Conservation (phyloP, 2,888 invertebrate genomes). For the Athrips mouffetella region DNA sequence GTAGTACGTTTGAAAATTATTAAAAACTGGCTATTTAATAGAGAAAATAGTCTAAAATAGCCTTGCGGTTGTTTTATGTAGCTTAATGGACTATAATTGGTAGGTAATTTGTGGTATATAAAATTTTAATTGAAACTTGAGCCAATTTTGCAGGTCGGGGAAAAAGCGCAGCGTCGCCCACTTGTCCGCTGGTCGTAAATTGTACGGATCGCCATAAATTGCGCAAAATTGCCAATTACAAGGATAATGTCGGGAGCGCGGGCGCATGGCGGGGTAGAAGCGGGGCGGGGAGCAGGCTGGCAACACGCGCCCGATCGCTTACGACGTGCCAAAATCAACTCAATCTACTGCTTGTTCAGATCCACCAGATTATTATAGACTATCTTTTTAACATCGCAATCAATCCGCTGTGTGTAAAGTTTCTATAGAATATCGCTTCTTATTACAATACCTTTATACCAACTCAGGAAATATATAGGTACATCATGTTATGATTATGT, state of each 20-base stretch:
- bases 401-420: constrained; percentile 33
- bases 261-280: constrained; percentile 31
- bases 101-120: constrained; percentile 66
- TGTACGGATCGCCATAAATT: constrained; percentile 73
- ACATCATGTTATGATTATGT: no score
- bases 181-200: constrained; percentile 75
- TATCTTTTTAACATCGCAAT: constrained; percentile 34
- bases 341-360: constrained; percentile 36
- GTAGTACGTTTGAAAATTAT: constrained; percentile 3
- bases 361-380: constrained; percentile 21
- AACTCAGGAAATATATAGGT: no score
- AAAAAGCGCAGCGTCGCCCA: constrained; percentile 55
- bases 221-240: constrained; percentile 73
- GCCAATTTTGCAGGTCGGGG: constrained; percentile 50
- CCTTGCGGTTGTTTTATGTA: constrained; percentile 42
- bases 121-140: constrained; percentile 69
- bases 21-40: constrained; percentile 7
- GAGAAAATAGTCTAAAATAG: constrained; percentile 36
- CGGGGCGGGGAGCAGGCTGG: constrained; percentile 31
- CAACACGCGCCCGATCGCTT: constrained; percentile 28
- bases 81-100: constrained; percentile 67
- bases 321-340: constrained; percentile 56
- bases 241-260: constrained; percentile 60
- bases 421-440: constrained; percentile 9
- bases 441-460: no score